Evolutionary conservation across 2,888 invertebrate genomes (phyloP).

Genomic region (Cerastoderma edule): DNA sequence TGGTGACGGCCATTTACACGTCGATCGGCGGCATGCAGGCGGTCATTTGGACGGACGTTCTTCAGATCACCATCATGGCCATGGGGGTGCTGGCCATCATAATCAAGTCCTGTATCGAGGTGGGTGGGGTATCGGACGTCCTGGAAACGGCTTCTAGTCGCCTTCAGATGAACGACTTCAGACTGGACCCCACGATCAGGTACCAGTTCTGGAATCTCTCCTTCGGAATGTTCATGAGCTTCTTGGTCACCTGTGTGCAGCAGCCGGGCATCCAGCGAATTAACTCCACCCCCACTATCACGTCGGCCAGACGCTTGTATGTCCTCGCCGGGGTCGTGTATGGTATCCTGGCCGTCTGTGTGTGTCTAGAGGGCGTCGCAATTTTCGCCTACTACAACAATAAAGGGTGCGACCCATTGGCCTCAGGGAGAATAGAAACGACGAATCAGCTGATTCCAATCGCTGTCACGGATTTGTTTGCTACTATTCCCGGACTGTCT

Average conservation of each 20-base stretch:
- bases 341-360: conserved; percentile 2
- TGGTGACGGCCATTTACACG: conserved; percentile 36
- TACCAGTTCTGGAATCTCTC: conserved; percentile 24
- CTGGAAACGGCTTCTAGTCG: not conserved
- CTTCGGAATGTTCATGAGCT: conserved; percentile 19
- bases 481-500: conserved; percentile 23
- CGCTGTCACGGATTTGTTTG: conserved; percentile 27
- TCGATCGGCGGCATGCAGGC: conserved; percentile 37
- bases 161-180: conserved; percentile 7
- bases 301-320: conserved; percentile 20
- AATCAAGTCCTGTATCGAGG: conserved; percentile 15
- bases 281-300: conserved; percentile 25
- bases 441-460: conserved; percentile 32
- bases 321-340: conserved; percentile 23
- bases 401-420: conserved; percentile 27
- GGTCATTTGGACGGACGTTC: conserved; percentile 42
- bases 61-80: conserved; percentile 34
- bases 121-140: conserved; percentile 19
- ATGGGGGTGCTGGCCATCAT: conserved; percentile 34
- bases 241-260: conserved; percentile 9
- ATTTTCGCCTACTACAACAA: conserved; percentile 30
- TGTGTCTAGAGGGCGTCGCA: conserved; percentile 22
- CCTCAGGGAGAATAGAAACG: conserved; percentile 16
- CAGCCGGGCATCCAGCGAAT: conserved; percentile 32
- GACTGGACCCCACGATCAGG: conserved; percentile 26